Evolutionary conservation across 2,888 invertebrate species (phyloP), one percentile per base, ranked within the genome.

Genomic region (Mesorhabditis sp.): DNA sequence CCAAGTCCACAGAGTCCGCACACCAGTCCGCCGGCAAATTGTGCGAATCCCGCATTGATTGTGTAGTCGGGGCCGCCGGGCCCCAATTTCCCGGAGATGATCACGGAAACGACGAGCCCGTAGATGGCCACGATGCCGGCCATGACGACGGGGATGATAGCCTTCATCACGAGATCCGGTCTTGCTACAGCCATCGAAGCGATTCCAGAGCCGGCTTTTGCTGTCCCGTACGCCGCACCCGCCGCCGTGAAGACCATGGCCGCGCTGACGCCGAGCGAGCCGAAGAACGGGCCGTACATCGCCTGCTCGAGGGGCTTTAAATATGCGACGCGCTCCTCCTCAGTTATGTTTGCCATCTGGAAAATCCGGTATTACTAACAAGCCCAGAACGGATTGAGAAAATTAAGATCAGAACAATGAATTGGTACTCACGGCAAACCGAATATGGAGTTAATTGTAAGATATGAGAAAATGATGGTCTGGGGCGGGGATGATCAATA

Each of bases 131-230:
- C 93, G 88, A 98, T 98, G 94, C 97, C 85, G 88, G 95, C 95
- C 95, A 95, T 95, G 90, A 95, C 94, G 62, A 82, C 97, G 83
- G 98, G 98, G 89, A 98, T 97, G 90, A 99, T 96, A 88, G 95
- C 97, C 89, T 97, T 98, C 97, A 99, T 99, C 89, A 99, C 98
- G 87, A 98, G 91, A 89, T 99, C 98, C 79, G 98, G 98, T 90
- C 97, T 90, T 94, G 97, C 97, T 87, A 98, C 97, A 85, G 97
- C 95, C 98, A 99, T 99, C 87, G 97, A 96, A 85, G 98, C 96
- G 87, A 99, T 99, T 89, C 98, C 98, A 79, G 96, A 97, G 82
- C 98, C 98, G 76, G 97, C 96, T 90, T 98, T 99, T 80, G 98
- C 98, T 81, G 98, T 98, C 87, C 98, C 98, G 91, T 98, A 97